Evolutionary conservation across 2,797 vertebrate species (phyloP), one percentile per base, ranked within the genome.

Genomic region (Epinephelus malabaricus): DNA sequence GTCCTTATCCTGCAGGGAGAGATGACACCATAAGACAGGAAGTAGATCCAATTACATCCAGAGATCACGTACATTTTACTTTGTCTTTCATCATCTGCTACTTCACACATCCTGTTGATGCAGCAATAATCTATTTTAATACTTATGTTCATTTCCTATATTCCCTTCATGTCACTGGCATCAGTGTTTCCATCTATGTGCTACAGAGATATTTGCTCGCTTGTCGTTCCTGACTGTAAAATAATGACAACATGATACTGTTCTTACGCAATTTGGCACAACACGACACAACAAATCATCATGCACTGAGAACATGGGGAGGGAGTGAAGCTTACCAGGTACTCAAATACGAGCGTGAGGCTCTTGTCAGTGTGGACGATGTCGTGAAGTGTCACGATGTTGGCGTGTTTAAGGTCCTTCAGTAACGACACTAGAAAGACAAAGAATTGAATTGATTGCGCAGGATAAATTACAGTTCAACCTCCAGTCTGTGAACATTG

Each of bases 291-390:
- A 15, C 2, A 53, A 10, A 8, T 10, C 13, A 8, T 13, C 9
- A 3, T 18, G 43, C 19, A 49, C 10, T 51, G 49, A 13, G 14
- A 62, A 40, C 13, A 54, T 0, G 12, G 5, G 9, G 15, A 61
- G 23, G 34, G 12, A 5, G 21, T 2, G 49, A 58, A 13, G 68
- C 96, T 96, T 93, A 99, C 98, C 97, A 99, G 92, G 89, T 99
- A 99, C 76, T 99, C 98, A 12, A 99, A 99, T 74, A 99, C 98
- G 21, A 99, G 97, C 25, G 98, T 99, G 92, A 99, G 97, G 87
- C 98, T 99, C 93, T 99, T 99, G 78, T 99, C 98, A 12, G 98
- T 99, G 93, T 99, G 98, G 88, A 99, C 96, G 73, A 99, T 99
- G 94, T 99, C 98, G 17, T 99, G 98, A 75, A 99, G 95, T 0